A percentile compares a stretch with the other conserved stretches of the same genome.
Conservation (phyloP, 2,113 vertebrate species). For the Verasper variegatus region DNA sequence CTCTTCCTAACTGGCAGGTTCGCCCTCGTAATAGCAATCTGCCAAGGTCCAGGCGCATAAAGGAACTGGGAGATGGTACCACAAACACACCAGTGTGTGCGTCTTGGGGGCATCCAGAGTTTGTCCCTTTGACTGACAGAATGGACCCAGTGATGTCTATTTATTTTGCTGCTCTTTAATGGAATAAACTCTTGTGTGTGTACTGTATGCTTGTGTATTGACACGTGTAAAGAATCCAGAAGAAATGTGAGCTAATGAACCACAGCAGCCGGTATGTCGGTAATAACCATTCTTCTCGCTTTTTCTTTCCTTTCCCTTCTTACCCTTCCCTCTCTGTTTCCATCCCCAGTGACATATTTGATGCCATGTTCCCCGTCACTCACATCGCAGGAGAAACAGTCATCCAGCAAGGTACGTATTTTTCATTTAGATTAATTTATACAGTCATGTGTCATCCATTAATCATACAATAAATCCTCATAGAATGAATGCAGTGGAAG, state of each 20-base stretch:
- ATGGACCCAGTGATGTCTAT: slow-evolving; percentile 26
- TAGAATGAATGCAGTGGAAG: not conserved
- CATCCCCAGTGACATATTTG: slow-evolving; percentile 93
- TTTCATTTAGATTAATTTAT: not conserved
- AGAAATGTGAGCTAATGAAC: slow-evolving; percentile 3
- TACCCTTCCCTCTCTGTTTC: slow-evolving; percentile 26
- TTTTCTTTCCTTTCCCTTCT: not conserved
- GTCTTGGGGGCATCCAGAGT: no score
- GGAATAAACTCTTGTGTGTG: not conserved
- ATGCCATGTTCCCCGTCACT: slow-evolving; percentile 97
- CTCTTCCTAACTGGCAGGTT: no score
- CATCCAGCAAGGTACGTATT: slow-evolving; percentile 91
- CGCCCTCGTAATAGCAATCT: no score
- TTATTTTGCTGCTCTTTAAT: slow-evolving; percentile 17
- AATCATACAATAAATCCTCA: not conserved
- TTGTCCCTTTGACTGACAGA: not conserved
- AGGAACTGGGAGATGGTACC: no score
- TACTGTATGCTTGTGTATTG: slow-evolving; percentile 4
- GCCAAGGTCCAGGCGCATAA: no score
- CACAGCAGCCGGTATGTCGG: not conserved
- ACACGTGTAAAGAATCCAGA: not conserved
- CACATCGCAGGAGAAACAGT: slow-evolving; percentile 97
- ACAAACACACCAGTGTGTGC: no score
- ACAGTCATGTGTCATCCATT: not conserved
- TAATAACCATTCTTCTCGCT: slow-evolving; percentile 15